Evolutionary conservation across 1,140 invertebrate genomes (phyloP).

Genomic region (Belonocnema kinseyi): DNA sequence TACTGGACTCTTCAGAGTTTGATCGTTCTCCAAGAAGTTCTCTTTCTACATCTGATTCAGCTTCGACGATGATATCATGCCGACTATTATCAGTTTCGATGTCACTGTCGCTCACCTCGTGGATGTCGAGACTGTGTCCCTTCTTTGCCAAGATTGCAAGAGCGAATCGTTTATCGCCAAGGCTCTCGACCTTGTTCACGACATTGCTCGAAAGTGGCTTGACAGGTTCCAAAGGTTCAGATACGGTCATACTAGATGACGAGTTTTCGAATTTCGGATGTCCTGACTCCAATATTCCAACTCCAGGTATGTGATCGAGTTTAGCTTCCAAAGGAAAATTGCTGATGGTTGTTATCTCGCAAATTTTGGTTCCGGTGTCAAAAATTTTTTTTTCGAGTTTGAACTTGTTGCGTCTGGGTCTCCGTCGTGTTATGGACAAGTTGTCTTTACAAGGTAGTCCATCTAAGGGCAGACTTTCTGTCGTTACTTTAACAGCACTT

Average conservation of each 20-base stretch:
- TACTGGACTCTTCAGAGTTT: constrained; percentile 22
- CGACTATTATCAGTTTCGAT: constrained; percentile 51
- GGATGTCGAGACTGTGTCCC: constrained; percentile 61
- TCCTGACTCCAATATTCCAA: constrained; percentile 63
- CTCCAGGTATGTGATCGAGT: constrained; percentile 63
- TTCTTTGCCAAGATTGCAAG: constrained; percentile 48
- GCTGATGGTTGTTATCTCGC: constrained; percentile 64
- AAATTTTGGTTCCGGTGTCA: constrained; percentile 46
- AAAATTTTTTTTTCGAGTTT: constrained; percentile 60
- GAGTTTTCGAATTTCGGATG: constrained; percentile 20
- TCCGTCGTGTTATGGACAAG: constrained; percentile 41
- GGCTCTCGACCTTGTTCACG: constrained; percentile 44
- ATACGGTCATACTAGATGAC: constrained; percentile 51
- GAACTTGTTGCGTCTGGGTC: constrained; percentile 42
- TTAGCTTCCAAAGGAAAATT: constrained; percentile 60
- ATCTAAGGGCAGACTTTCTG: constrained; percentile 8
- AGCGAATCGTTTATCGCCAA: constrained; percentile 43
- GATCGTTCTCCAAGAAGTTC: constrained; percentile 58
- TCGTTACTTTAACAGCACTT: constrained; percentile 37
- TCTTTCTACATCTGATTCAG: constrained; percentile 77
- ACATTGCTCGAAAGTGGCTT: constrained; percentile 44
- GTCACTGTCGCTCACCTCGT: constrained; percentile 66
- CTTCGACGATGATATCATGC: constrained; percentile 74
- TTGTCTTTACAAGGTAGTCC: constrained; percentile 45
- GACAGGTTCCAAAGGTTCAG: constrained; percentile 62